Percentiles rank a stretch among this genome's conserved stretches.
phyloP scores from a whole-genome alignment of 2,888 invertebrate species.

The Girardia tigrina region DNA sequence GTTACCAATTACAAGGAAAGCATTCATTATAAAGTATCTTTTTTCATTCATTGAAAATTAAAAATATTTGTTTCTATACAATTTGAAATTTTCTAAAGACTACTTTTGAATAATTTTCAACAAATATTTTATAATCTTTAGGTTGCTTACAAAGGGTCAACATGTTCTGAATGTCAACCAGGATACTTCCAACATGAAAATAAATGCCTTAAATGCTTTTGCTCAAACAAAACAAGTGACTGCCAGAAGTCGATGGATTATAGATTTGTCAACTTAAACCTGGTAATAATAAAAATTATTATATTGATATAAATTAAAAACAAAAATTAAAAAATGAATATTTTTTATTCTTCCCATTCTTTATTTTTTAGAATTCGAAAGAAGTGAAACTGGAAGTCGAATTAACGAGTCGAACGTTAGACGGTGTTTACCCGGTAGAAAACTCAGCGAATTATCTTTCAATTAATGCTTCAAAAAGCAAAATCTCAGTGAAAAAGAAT shows the following conservation, averaged over 20 bases:
- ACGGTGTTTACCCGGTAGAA: neutral
- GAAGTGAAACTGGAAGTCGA: neutral
- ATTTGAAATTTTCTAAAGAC: too few relatives aligned
- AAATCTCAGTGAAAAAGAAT: neutral
- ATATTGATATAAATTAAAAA: neutral
- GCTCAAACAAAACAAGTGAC: slow-evolving; percentile 5
- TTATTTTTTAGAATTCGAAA: neutral
- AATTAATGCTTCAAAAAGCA: neutral
- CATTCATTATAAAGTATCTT: too few relatives aligned
- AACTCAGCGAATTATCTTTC: neutral
- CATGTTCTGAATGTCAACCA: neutral
- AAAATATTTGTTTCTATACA: too few relatives aligned
- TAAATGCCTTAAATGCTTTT: slow-evolving; percentile 20
- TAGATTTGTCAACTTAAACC: neutral
- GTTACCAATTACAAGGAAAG: too few relatives aligned
- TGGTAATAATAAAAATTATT: neutral
- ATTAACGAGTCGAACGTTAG: neutral
- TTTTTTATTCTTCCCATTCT: neutral
- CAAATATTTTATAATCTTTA: too few relatives aligned
- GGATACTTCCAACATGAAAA: neutral
- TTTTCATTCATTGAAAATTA: too few relatives aligned
- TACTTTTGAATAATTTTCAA: too few relatives aligned
- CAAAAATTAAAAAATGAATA: too few relatives aligned
- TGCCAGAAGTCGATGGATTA: neutral
- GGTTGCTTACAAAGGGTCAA: neutral